Evolutionary conservation across 2,888 invertebrate genomes (phyloP), one percentile per base, ranked within the genome.

Genomic region (Hyppa rectilinea): DNA sequence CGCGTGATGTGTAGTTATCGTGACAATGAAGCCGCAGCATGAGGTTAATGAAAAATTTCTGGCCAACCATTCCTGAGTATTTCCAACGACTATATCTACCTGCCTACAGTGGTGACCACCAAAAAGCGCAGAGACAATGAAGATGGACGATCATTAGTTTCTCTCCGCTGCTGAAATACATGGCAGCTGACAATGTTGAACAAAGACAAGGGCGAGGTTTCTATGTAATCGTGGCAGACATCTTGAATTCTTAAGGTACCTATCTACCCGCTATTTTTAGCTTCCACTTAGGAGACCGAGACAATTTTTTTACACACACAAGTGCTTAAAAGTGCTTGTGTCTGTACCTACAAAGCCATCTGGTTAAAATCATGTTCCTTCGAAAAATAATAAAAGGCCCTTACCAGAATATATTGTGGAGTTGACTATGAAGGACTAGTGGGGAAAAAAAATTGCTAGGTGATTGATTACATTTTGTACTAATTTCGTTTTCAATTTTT

Each of bases 321-420:
- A 40, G 50, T 50, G 65, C 20, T 66, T 9, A 45, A 49, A 40
- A 67, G 40, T 65, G 26, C 17, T 34, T 36, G 17, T 52, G n/a
- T 66, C 12, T 67, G 43, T 29, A 52, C 26, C 26, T 29, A 29
- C 12, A 36, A 52, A n/a, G 50, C 34, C 38, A 40, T 66, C 20
- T 64, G 14, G 20, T 65, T 40, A 40, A 38, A 50, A 40, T 65
- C 40, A n/a, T 60, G 20, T 20, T 59, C 1, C 14, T 34, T 26
- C 10, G 3, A n/a, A 58, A 26, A 4, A 34, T 23, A 31, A 26
- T 3, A 64, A 56, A 43, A 64, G 17, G 2, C 5, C 17, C 3
- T 29, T 36, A 26, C 26, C 20, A 34, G 36, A 23, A 23, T 23
- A 47, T 47, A 4, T 23, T 23, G 23, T 9, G 23, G 47, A 47